Evolutionary conservation across 2,797 vertebrate genomes (phyloP), one percentile per base, ranked within the genome.

Genomic region (Nasua narica): DNA sequence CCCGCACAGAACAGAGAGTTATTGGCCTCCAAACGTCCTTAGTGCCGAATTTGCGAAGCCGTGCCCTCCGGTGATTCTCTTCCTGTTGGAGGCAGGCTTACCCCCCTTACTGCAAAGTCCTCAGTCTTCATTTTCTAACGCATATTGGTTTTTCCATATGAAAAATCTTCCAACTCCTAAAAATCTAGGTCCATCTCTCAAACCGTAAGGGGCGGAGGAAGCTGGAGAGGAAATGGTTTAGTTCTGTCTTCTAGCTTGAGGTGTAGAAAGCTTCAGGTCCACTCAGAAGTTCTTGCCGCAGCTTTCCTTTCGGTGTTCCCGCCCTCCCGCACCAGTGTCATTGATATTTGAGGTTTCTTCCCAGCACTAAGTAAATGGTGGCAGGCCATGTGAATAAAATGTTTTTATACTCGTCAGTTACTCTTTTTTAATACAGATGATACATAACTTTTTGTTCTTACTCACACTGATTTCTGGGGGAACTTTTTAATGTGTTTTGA

Each of bases 401-500:
- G 32, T 65, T 87, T 50, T 18, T 91, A 29, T 43, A 58, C 91
- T 62, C n/a, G 43, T 74, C 83, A 78, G 46, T 87, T 96, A 10
- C 8, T 79, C 27, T 89, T 95, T 88, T 78, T 69, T 8, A 43
- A 10, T 89, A 72, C 43, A 96, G 67, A 29, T 46, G 70, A 84
- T 76, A 12, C 50, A 4, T 92, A 65, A 18, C 48, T 74, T 93
- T 79, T 91, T 91, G 60, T 95, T 87, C 56, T 78, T 83, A 69
- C 56, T 78, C 78, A 69, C 62, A 7, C 69, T 46, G 25, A 72
- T 92, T 96, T 92, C 65, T 84, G 21, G 21, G 70, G 46, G 27
- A 81, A 69, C 90, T 56, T 85, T 91, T 79, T 93, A 21, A 21
- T 58, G 93, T 86, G 35, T 93, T 94, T 79, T 87, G 65, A 84